A percentile compares a stretch with the other conserved stretches of the same genome.
Conservation (phyloP, 2,888 invertebrate genomes). For the Malacosoma neustria region DNA sequence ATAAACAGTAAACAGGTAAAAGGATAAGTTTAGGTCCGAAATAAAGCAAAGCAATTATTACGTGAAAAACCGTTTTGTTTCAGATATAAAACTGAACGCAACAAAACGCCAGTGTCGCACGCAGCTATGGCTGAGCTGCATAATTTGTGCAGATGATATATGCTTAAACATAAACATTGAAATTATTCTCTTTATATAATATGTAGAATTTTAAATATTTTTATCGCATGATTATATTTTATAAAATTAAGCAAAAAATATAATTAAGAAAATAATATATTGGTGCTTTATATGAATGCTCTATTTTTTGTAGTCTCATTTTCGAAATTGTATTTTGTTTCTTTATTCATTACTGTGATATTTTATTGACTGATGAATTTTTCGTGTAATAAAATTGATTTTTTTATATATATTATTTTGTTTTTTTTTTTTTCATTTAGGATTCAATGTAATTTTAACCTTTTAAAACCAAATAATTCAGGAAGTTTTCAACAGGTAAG, state of each 20-base stretch:
- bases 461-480: too few relatives aligned
- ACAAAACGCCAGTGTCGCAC: constrained; percentile 49
- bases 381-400: constrained; percentile 29
- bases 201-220: neutral
- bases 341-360: constrained; percentile 50
- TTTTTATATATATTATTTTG: too few relatives aligned
- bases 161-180: constrained; percentile 9
- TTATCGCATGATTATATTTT: neutral
- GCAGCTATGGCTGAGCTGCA: constrained; percentile 54
- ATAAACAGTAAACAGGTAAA: too few relatives aligned
- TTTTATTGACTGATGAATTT: constrained; percentile 44
- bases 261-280: neutral
- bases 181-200: neutral
- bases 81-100: constrained; percentile 59
- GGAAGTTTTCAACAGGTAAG: too few relatives aligned
- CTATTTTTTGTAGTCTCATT: constrained; percentile 9
- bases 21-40: too few relatives aligned
- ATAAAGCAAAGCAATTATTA: too few relatives aligned
- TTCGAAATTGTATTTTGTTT: constrained; percentile 14
- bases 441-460: too few relatives aligned
- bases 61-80: constrained; percentile 3
- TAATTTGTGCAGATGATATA: constrained; percentile 53
- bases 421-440: too few relatives aligned
- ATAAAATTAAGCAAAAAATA: neutral
- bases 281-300: neutral